Evolutionary conservation across 1,140 invertebrate genomes (phyloP).

Genomic region (Sarcophaga peregrina): DNA sequence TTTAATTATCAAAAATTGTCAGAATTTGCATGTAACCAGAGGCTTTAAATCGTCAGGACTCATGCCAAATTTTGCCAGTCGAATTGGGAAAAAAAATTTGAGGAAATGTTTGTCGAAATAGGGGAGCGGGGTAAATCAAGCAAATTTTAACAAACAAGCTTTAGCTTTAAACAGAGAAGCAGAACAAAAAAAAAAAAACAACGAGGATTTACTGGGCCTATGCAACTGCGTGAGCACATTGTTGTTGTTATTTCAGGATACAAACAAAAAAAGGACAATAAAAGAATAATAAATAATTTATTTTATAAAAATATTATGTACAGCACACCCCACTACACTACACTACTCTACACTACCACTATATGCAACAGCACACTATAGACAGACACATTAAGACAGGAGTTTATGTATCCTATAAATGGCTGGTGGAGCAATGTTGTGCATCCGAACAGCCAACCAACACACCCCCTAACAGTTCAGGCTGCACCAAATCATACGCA

Average conservation of each 20-base stretch:
- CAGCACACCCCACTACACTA: neutral
- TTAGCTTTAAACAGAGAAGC: neutral
- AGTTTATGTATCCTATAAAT: neutral
- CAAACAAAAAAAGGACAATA: too few species aligned
- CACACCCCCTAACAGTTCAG: neutral
- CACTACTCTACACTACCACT: neutral
- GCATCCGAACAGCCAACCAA: neutral
- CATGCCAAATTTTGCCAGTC: neutral
- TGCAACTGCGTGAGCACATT: constrained; percentile 10
- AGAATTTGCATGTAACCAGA: neutral
- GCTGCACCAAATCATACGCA: constrained; percentile 1
- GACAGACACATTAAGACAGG: too few species aligned
- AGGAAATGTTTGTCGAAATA: too few species aligned
- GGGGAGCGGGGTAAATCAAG: neutral
- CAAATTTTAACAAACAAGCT: neutral
- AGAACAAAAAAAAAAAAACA: neutral
- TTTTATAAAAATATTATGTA: neutral
- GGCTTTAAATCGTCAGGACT: neutral
- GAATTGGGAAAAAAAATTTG: too few species aligned
- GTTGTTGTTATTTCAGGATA: neutral
- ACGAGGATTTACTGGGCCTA: neutral
- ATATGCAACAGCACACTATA: too few species aligned
- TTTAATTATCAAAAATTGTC: neutral
- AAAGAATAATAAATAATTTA: too few species aligned
- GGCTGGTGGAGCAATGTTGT: neutral